These are phyloP conservation scores for Lissonota sp. DNA, from an alignment of 2,888 invertebrate genomes.

Conservation along the genomic window DNA sequence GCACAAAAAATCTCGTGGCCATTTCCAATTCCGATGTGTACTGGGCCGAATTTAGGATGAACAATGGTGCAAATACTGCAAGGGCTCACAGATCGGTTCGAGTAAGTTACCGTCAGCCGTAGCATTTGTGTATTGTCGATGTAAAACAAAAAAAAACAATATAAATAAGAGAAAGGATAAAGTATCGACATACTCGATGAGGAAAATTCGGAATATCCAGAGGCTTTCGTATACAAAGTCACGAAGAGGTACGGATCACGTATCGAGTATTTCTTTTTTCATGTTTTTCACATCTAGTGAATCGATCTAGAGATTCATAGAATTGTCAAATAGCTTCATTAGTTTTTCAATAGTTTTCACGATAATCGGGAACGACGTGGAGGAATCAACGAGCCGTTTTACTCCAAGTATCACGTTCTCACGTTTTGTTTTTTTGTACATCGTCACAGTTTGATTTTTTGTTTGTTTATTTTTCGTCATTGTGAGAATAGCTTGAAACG, in stretches of 20 bases:
- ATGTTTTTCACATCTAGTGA: slow-evolving; percentile 40
- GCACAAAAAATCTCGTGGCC: slow-evolving; percentile 14
- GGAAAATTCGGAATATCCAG: slow-evolving; percentile 43
- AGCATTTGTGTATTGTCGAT: neutral
- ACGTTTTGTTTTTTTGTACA: neutral
- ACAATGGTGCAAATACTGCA: slow-evolving; percentile 31
- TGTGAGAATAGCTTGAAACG: slow-evolving; percentile 35
- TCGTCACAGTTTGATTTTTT: neutral
- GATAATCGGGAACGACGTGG: neutral
- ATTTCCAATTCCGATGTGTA: slow-evolving; percentile 25
- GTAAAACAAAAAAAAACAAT: slow-evolving; percentile 19
- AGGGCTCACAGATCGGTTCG: slow-evolving; percentile 36
- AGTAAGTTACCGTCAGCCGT: slow-evolving; percentile 51
- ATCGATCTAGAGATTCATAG: slow-evolving; percentile 52
- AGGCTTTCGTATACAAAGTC: slow-evolving; percentile 32
- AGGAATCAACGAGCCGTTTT: neutral
- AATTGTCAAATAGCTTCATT: slow-evolving; percentile 52
- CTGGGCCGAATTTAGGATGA: slow-evolving; percentile 67
- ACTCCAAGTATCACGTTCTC: neutral
- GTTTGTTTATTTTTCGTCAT: slow-evolving; percentile 12
- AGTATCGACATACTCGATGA: slow-evolving; percentile 30
- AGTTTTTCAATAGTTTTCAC: slow-evolving; percentile 26
- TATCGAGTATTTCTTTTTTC: slow-evolving; percentile 41
- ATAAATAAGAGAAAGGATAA: neutral
- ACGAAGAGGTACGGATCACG: slow-evolving; percentile 51